Evolutionary conservation across 1,140 invertebrate species (phyloP).

Genomic region (Stegodyphus dumicola): DNA sequence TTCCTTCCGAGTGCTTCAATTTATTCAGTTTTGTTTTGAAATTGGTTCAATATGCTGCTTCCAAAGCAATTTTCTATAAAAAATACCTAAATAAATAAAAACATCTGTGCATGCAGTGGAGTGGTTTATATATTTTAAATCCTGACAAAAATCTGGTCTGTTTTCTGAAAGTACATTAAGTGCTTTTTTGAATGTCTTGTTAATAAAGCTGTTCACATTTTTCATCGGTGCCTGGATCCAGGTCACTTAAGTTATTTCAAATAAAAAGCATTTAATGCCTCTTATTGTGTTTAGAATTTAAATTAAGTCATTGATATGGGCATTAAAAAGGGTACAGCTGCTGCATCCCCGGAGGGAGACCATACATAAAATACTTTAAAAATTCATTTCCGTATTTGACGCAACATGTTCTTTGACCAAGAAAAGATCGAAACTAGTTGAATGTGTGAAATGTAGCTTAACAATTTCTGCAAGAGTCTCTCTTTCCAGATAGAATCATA

Average conservation of each 20-base stretch:
- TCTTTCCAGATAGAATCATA: slow-evolving; percentile 26
- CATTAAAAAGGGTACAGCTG: slow-evolving; percentile 6
- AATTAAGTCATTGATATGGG: slow-evolving; percentile 18
- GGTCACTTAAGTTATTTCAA: not conserved
- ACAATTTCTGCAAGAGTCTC: slow-evolving; percentile 11
- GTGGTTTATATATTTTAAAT: not conserved
- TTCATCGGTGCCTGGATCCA: slow-evolving; percentile 11
- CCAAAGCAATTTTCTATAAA: not conserved
- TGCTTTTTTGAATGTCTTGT: not conserved
- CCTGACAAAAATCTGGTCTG: not conserved
- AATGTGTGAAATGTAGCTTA: not conserved
- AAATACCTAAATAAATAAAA: not conserved
- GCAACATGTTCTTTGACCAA: slow-evolving; percentile 4
- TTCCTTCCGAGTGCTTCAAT: not conserved
- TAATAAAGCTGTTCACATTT: not conserved
- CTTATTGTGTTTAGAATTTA: not conserved
- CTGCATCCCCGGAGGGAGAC: not conserved
- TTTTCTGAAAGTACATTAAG: slow-evolving; percentile 3
- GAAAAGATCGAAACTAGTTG: slow-evolving; percentile 1
- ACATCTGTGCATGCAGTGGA: not conserved
- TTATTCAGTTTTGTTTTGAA: not conserved
- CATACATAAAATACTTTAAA: not conserved
- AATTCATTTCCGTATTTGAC: not conserved
- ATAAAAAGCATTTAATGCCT: slow-evolving; percentile 14
- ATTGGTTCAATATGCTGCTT: not conserved